A percentile compares a stretch with the other conserved stretches of the same genome.
Conservation (phyloP, 2,113 vertebrate genomes). For the Puma concolor region DNA sequence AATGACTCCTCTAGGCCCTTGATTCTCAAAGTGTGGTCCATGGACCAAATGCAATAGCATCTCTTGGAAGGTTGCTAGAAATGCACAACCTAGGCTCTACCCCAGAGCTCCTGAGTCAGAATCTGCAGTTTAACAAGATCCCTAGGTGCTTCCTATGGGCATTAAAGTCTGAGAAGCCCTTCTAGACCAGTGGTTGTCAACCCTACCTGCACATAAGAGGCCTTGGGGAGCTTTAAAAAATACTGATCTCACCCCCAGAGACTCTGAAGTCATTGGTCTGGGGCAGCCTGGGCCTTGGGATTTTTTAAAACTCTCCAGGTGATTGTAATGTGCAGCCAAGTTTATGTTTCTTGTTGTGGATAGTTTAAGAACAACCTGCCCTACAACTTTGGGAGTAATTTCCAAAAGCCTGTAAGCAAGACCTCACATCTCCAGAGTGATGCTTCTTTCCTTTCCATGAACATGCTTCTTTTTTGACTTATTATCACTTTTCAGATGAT, state of each 20-base stretch:
- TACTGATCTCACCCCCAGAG: background rate
- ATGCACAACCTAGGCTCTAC: background rate
- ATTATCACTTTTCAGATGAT: conserved; percentile 27
- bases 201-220: background rate
- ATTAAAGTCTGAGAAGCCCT: background rate
- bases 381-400: background rate
- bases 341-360: background rate
- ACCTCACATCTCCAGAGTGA: background rate
- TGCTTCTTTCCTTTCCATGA: background rate
- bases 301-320: background rate
- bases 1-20: background rate
- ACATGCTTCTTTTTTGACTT: background rate
- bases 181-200: background rate
- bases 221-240: background rate
- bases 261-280: background rate
- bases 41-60: background rate
- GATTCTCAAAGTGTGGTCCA: background rate
- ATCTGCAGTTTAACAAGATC: conserved; percentile 36
- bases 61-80: background rate
- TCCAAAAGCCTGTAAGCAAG: conserved; percentile 15
- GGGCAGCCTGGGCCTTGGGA: background rate
- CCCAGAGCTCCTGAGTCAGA: background rate
- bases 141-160: background rate
- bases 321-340: background rate
- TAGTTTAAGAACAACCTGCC: background rate